Percentiles rank a stretch among this genome's conserved stretches.
These are phyloP conservation scores for Polylopha cassiicola DNA, from an alignment of 2,888 invertebrate species.

Conservation along the genomic window DNA sequence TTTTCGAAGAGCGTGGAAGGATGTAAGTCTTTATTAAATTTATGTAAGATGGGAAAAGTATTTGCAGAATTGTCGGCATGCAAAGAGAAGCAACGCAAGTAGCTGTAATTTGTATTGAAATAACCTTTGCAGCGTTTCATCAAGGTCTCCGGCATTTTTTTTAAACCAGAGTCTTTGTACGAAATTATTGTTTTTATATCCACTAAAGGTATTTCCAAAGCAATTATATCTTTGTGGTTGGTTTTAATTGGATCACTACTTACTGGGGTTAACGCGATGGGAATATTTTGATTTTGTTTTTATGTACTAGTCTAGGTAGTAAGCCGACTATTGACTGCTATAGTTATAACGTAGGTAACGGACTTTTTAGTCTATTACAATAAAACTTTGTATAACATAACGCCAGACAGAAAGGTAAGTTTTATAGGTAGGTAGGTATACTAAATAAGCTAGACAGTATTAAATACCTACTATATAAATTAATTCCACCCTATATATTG, in stretches of 20 bases:
- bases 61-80: slow-evolving; percentile 74
- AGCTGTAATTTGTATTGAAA: slow-evolving; percentile 76
- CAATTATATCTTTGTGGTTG: slow-evolving; percentile 68
- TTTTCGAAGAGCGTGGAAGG: slow-evolving; percentile 24
- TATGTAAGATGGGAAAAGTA: slow-evolving; percentile 68
- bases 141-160: slow-evolving; percentile 63
- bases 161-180: slow-evolving; percentile 67
- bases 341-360: too few species aligned
- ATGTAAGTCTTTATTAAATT: slow-evolving; percentile 34
- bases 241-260: slow-evolving; percentile 71
- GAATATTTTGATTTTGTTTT: slow-evolving; percentile 46
- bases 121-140: slow-evolving; percentile 72
- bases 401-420: too few species aligned
- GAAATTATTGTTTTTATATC: slow-evolving; percentile 76
- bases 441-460: too few species aligned
- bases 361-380: too few species aligned
- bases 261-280: slow-evolving; percentile 54
- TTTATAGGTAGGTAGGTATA: too few species aligned
- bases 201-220: slow-evolving; percentile 69
- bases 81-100: slow-evolving; percentile 67
- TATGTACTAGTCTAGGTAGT: slow-evolving; percentile 12
- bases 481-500: too few species aligned
- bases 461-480: too few species aligned
- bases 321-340: slow-evolving; percentile 5
- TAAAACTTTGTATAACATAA: too few species aligned